Evolutionary conservation across 1,140 invertebrate species (phyloP), one percentile per base, ranked within the genome.

Genomic region (Glossosoma conforme): DNA sequence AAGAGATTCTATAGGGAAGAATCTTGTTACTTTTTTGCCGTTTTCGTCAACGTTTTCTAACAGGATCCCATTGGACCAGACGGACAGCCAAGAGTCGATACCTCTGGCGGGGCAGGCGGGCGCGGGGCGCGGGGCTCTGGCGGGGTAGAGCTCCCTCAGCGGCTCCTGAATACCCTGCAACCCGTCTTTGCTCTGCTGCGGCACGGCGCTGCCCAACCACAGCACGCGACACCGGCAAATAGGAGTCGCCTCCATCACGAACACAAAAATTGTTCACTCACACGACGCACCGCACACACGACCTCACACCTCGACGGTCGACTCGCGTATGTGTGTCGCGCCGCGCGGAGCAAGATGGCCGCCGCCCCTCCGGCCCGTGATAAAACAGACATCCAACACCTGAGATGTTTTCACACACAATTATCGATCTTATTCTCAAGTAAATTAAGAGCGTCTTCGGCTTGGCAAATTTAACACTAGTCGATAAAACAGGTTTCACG

Each of bases 111-210:
- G 59, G 2, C 88, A 88, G 6, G 91, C 92, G 44, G 80, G 80
- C 3, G 91, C 92, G 43, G 80, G 80, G 5, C 56, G 33, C 19
- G 50, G 50, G 5, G 56, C 50, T 64, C 91, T 86, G 62, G 92
- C 89, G 11, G 93, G 94, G 66, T 98, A 99, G n/a, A 98, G 73
- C 62, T 97, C 94, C 56, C 89, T 81, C 50, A 99, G 67, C 1
- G 97, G 97, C 66, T 98, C 93, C 72, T 99, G 97, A 45, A 99
- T 95, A 11, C 96, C 96, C 65, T 97, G 87, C 13, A 99, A 76
- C 14, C 97, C 97, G 65, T 98, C 93, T 66, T 98, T 97, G 59
- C 95, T 98, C 63, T 97, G 88, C 60, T 97, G 89, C 3, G 97
- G 97, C 51, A 99, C 95, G 1, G 95, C 89, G 56, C 91, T 97